Evolutionary conservation across 2,113 vertebrate species (phyloP).

Genomic region (Peromyscus maniculatus): DNA sequence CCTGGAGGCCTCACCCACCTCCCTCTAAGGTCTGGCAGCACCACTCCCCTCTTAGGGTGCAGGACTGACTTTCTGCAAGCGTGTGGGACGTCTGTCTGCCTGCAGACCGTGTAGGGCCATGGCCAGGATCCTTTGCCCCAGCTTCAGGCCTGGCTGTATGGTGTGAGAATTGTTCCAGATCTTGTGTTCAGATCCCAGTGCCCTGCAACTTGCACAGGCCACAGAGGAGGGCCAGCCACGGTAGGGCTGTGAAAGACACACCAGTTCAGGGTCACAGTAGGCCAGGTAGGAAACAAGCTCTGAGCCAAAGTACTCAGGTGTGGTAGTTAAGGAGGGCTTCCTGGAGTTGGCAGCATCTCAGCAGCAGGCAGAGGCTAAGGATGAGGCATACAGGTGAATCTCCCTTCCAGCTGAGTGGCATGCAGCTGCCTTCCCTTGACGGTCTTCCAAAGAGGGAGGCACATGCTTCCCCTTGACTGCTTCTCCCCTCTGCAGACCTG

Average conservation of each 20-base stretch:
- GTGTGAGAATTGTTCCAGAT: not conserved
- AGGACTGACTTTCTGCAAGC: not conserved
- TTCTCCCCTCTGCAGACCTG: not conserved
- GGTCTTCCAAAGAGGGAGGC: not conserved
- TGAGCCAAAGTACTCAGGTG: not conserved
- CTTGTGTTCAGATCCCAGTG: slow-evolving; percentile 51
- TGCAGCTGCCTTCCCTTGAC: not conserved
- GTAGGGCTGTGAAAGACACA: fast-evolving
- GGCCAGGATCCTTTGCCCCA: slow-evolving; percentile 29
- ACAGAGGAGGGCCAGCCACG: not conserved
- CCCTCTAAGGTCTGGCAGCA: not conserved
- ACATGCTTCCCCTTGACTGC: not conserved
- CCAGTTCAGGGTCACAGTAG: not conserved
- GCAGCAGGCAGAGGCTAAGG: not conserved
- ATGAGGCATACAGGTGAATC: not conserved
- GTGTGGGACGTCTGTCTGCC: not conserved
- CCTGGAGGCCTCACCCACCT: not conserved
- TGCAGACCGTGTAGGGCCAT: not conserved
- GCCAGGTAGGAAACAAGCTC: not conserved
- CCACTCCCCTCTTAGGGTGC: not conserved
- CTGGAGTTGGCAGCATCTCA: not conserved
- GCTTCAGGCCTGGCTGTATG: not conserved
- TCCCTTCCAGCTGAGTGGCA: not conserved
- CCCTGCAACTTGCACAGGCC: not conserved
- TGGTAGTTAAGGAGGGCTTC: not conserved